Evolutionary conservation across 1,140 invertebrate species (phyloP).

Genomic region (Drosophila jambulina): DNA sequence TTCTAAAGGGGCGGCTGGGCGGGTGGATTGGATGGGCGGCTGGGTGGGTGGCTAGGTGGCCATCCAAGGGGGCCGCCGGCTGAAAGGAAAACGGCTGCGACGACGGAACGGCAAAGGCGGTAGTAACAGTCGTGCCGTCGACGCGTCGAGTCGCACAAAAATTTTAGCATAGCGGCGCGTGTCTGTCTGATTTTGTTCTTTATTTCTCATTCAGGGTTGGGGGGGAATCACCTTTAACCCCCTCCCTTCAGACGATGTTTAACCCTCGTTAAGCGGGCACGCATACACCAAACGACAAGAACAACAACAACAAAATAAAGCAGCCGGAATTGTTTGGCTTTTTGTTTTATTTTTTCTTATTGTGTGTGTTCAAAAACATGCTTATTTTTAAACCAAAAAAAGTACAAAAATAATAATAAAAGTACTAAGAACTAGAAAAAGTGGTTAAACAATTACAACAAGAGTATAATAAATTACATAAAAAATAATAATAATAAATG

Average conservation of each 20-base stretch:
- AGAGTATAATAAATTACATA: background rate
- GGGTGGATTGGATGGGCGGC: background rate
- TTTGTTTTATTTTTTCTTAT: constrained; percentile 2
- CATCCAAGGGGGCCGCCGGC: too few relatives aligned
- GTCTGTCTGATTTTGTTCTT: constrained; percentile 22
- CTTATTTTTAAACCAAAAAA: constrained; percentile 3
- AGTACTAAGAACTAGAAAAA: background rate
- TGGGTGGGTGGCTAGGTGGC: background rate
- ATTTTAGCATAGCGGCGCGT: constrained; percentile 65
- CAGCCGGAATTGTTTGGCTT: constrained; percentile 20
- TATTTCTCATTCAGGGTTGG: constrained; percentile 2
- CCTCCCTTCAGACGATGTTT: constrained; percentile 29
- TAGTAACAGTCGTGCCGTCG: constrained; percentile 78
- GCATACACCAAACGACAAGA: constrained; percentile 8
- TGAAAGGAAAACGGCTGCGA: constrained; percentile 35
- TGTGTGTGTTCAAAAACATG: constrained; percentile 6
- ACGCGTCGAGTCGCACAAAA: constrained; percentile 77
- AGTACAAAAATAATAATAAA: background rate
- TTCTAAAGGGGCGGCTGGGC: constrained; percentile 9
- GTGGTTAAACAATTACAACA: background rate
- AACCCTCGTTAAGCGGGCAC: constrained; percentile 37
- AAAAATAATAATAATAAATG: too few relatives aligned
- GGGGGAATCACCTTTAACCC: constrained; percentile 38
- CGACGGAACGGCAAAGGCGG: constrained; percentile 57
- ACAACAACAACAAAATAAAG: constrained; percentile 2